phyloP scores from a whole-genome alignment of 1,140 invertebrate species.

The Bombus waltoni region DNA sequence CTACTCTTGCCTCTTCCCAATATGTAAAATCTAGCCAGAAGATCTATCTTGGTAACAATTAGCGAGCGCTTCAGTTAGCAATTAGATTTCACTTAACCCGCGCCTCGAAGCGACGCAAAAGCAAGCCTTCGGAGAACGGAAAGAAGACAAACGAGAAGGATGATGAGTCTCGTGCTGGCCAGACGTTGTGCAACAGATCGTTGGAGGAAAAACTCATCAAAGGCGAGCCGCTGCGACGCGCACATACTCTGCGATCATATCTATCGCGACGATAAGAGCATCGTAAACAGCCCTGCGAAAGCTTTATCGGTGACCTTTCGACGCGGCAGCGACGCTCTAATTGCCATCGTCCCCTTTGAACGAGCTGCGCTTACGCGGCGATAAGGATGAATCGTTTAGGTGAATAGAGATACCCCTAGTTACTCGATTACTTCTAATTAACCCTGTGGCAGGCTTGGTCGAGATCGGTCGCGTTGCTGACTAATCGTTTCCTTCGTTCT shows the following conservation, averaged over 20 bases:
- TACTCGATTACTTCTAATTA: conserved; percentile 27
- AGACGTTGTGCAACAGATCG: neutral
- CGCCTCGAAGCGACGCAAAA: too few species aligned
- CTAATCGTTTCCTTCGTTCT: neutral
- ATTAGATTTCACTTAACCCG: conserved; percentile 11
- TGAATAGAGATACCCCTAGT: conserved; percentile 5
- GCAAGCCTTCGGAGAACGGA: neutral
- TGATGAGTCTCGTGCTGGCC: neutral
- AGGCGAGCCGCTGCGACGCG: conserved; percentile 10
- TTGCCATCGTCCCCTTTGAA: conserved; percentile 23
- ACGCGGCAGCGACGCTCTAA: conserved; percentile 6
- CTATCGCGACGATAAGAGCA: conserved; percentile 18
- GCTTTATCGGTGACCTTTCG: conserved; percentile 32
- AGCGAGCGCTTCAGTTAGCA: neutral
- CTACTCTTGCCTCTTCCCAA: neutral
- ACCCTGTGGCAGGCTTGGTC: neutral
- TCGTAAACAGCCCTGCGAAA: conserved; percentile 21
- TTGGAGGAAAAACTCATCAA: conserved; percentile 3
- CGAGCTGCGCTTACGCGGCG: conserved; percentile 2
- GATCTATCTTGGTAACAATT: neutral
- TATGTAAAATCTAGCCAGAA: neutral
- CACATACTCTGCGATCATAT: neutral
- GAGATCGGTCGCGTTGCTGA: neutral
- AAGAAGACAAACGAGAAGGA: neutral
- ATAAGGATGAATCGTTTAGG: conserved; percentile 19